phyloP scores from a whole-genome alignment of 2,113 vertebrate species.

The Fregetta grallaria region DNA sequence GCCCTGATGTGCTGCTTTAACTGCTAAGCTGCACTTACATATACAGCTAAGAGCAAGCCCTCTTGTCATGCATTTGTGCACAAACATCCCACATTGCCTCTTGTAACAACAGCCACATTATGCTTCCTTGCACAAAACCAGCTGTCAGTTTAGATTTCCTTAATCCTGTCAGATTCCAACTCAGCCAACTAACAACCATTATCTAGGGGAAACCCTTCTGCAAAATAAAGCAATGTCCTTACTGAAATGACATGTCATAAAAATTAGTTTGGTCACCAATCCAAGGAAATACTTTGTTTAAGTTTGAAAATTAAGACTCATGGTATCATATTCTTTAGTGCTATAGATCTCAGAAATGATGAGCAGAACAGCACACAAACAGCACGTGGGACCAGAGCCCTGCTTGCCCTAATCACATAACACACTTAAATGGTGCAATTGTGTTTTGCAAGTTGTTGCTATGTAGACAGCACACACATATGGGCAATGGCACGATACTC shows the following conservation, averaged over 20 bases:
- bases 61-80: conserved; percentile 61
- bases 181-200: conserved; percentile 71
- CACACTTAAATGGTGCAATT: not conserved
- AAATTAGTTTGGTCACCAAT: conserved; percentile 74
- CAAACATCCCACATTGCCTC: conserved; percentile 67
- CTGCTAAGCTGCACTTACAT: conserved; percentile 24
- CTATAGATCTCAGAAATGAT: too few species aligned
- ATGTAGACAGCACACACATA: accelerated
- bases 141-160: conserved; percentile 80
- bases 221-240: conserved; percentile 69
- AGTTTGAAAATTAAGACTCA: conserved; percentile 44
- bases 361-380: not conserved
- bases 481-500: not conserved
- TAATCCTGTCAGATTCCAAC: conserved; percentile 77
- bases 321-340: conserved; percentile 10
- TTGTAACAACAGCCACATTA: conserved; percentile 75
- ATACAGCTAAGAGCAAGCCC: conserved; percentile 49
- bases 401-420: not conserved
- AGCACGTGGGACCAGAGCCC: not conserved
- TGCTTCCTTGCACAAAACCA: conserved; percentile 76
- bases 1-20: too few species aligned
- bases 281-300: conserved; percentile 60
- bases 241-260: conserved; percentile 74
- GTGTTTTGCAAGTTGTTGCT: not conserved
- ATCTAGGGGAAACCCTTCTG: conserved; percentile 75